Conservation (phyloP, 2,113 vertebrate species). For the Thalassoma bifasciatum region DNA sequence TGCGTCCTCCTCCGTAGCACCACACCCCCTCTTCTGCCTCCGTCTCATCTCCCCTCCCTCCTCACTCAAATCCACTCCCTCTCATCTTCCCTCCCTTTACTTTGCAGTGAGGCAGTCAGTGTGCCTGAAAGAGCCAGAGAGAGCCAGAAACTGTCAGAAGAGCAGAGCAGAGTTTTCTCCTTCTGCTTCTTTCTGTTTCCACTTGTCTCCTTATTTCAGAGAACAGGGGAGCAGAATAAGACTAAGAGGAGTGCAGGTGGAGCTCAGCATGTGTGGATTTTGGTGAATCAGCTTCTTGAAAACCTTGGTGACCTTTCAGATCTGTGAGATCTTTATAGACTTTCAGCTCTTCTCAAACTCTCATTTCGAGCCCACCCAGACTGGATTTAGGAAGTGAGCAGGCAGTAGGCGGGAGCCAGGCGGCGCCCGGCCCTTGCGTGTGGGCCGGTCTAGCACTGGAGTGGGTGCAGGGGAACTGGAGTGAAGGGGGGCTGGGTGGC, state of each 20-base stretch:
- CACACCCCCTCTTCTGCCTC: slow-evolving; percentile 52
- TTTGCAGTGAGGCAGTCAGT: slow-evolving; percentile 60
- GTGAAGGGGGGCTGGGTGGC: slow-evolving; percentile 66
- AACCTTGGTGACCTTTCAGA: slow-evolving; percentile 21
- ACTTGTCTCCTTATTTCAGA: slow-evolving; percentile 7
- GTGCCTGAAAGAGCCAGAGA: slow-evolving; percentile 59
- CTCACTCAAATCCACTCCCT: slow-evolving; percentile 75
- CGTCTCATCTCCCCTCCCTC: slow-evolving; percentile 52
- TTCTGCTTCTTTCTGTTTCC: slow-evolving; percentile 21
- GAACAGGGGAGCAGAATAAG: slow-evolving; percentile 1
- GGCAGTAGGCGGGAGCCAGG: slow-evolving; percentile 71
- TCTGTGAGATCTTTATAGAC: slow-evolving; percentile 37
- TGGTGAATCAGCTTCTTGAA: slow-evolving; percentile 1
- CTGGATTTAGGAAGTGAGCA: slow-evolving; percentile 76
- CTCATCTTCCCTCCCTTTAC: slow-evolving; percentile 68
- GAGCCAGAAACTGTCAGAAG: slow-evolving; percentile 67
- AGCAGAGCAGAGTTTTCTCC: slow-evolving; percentile 55
- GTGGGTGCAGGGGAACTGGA: slow-evolving; percentile 82
- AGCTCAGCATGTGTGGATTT: slow-evolving; percentile 33
- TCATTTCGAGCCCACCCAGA: slow-evolving; percentile 59
- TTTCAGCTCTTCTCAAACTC: slow-evolving; percentile 13
- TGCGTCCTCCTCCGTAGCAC: slow-evolving; percentile 18
- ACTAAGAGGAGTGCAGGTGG: neutral
- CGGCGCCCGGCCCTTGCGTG: slow-evolving; percentile 65
- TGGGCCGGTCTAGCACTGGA: slow-evolving; percentile 71